Evolutionary conservation across 1,140 invertebrate species (phyloP).

Genomic region (Euwallacea similis): DNA sequence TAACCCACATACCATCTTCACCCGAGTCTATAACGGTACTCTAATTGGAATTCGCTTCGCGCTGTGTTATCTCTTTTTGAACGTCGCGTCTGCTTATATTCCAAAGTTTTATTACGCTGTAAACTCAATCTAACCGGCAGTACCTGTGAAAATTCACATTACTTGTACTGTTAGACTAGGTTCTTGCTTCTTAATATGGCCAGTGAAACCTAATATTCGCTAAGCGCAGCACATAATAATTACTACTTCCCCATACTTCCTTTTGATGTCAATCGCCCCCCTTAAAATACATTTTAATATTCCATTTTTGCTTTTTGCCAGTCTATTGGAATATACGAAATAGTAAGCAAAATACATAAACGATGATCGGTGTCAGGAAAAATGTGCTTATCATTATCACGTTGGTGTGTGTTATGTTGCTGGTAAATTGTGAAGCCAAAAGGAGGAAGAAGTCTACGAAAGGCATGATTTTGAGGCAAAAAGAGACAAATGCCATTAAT

Average conservation of each 20-base stretch:
- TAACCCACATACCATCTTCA: constrained; percentile 2
- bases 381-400: neutral
- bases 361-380: neutral
- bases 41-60: neutral
- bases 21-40: neutral
- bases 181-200: neutral
- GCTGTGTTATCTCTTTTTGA: neutral
- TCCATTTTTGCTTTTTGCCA: neutral
- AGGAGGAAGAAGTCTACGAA: constrained; percentile 47
- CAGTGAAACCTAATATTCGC: neutral
- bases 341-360: neutral
- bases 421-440: constrained; percentile 28
- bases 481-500: constrained; percentile 60
- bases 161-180: neutral
- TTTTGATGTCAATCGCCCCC: no score
- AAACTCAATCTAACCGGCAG: no score
- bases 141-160: neutral
- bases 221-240: no score
- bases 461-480: constrained; percentile 54
- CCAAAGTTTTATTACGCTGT: no score
- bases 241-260: no score
- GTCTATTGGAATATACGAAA: neutral
- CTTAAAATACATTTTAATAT: neutral
- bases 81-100: neutral
- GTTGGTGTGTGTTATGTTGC: neutral